These are phyloP conservation scores for Mastigias papua DNA, from an alignment of 30 jellyfish, hydroid and myxozoan genomes.

Conservation along the genomic window DNA sequence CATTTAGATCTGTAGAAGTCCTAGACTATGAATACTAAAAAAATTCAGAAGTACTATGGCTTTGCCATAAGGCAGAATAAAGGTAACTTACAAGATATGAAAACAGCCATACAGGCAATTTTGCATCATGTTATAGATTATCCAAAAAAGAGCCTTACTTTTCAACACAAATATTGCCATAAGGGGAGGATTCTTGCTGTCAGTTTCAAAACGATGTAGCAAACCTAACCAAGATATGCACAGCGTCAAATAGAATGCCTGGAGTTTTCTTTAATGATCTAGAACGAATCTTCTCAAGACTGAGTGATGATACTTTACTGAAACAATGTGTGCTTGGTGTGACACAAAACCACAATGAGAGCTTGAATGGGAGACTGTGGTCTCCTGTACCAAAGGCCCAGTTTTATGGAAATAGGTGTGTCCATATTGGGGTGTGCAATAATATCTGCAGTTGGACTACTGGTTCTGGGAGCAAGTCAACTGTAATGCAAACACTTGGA, in stretches of 20 bases:
- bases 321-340: slow-evolving; percentile 21
- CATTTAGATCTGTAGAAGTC: too few relatives aligned
- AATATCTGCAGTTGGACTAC: background rate
- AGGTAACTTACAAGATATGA: slow-evolving; percentile 50
- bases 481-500: slow-evolving; percentile 11
- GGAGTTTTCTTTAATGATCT: background rate
- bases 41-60: slow-evolving; percentile 48
- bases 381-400: slow-evolving; percentile 20
- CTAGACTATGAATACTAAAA: too few relatives aligned
- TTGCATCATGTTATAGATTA: slow-evolving; percentile 18
- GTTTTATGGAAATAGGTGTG: slow-evolving; percentile 18
- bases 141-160: slow-evolving; percentile 6
- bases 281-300: slow-evolving; percentile 26
- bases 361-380: slow-evolving; percentile 9
- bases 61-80: slow-evolving; percentile 37
- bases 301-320: slow-evolving; percentile 5
- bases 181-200: slow-evolving; percentile 42
- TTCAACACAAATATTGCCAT: slow-evolving; percentile 24
- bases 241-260: slow-evolving; percentile 13
- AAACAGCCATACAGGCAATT: slow-evolving; percentile 34
- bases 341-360: slow-evolving; percentile 44
- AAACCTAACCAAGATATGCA: background rate
- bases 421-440: background rate
- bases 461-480: slow-evolving; percentile 5
- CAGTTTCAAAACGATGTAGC: slow-evolving; percentile 16